These are phyloP conservation scores for Chelonoidis abingdonii DNA, from an alignment of 2,113 vertebrate species.

Conservation along the genomic window DNA sequence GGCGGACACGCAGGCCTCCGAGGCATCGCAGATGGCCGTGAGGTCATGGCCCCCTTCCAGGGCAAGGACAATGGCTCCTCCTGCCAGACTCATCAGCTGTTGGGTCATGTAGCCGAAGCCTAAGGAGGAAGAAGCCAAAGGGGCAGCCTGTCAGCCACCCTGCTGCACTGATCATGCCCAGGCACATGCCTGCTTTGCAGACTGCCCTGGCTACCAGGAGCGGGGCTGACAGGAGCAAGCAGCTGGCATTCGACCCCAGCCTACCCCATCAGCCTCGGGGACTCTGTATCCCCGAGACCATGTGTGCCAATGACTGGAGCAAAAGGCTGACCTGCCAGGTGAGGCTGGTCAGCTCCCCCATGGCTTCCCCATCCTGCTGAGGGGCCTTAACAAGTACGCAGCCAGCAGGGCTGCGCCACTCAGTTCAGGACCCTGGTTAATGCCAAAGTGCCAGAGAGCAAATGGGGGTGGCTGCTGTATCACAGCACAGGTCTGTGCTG, in stretches of 20 bases:
- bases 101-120: constrained; percentile 95
- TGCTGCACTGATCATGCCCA: neutral
- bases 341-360: neutral
- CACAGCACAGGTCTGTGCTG: neutral
- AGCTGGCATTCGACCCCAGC: neutral
- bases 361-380: no score
- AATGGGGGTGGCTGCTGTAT: neutral
- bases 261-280: neutral
- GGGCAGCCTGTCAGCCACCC: rapidly evolving
- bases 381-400: no score
- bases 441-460: neutral
- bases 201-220: neutral
- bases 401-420: neutral
- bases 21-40: constrained; percentile 92
- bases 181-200: neutral
- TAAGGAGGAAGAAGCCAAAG: constrained; percentile 24
- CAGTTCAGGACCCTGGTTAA: neutral
- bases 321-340: neutral
- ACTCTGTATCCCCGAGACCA: neutral
- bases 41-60: constrained; percentile 93
- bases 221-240: neutral
- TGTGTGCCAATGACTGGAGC: neutral
- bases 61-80: constrained; percentile 88
- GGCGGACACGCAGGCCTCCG: constrained; percentile 90
- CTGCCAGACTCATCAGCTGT: constrained; percentile 92